Conservation (phyloP, 2,888 invertebrate species). For the Yponomeuta cagnagella region DNA sequence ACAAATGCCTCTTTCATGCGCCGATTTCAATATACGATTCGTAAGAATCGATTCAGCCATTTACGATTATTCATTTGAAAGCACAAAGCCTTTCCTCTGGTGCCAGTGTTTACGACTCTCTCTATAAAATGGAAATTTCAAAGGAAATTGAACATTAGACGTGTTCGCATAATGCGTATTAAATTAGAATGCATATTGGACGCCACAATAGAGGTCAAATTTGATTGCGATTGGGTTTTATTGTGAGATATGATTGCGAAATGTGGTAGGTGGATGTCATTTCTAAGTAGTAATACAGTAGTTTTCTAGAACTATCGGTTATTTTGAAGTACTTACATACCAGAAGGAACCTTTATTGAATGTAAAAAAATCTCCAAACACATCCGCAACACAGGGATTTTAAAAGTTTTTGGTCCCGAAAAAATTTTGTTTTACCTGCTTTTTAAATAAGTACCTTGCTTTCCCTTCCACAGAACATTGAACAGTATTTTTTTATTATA, state of each 20-base stretch:
- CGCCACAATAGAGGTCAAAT: conserved; percentile 35
- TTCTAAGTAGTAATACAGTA: neutral
- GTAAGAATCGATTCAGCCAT: conserved; percentile 49
- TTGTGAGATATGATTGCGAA: conserved; percentile 2
- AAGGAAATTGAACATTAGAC: conserved; percentile 14
- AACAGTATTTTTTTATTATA: too few species aligned
- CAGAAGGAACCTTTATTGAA: neutral
- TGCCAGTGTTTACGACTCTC: conserved; percentile 11
- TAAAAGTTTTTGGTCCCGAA: too few species aligned
- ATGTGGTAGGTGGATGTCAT: neutral
- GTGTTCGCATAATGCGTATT: conserved; percentile 28
- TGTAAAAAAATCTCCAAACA: too few species aligned
- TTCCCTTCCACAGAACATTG: too few species aligned
- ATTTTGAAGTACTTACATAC: neutral
- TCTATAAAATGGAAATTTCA: conserved; percentile 11
- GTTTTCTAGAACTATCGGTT: neutral
- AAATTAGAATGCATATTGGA: conserved; percentile 26
- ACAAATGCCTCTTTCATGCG: conserved; percentile 15
- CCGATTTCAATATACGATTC: conserved; percentile 20
- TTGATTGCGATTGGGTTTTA: conserved; percentile 37
- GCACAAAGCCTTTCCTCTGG: conserved; percentile 12
- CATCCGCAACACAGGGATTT: too few species aligned
- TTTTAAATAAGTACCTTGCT: too few species aligned
- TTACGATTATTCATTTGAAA: conserved; percentile 62
- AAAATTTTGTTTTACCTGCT: too few species aligned